Conservation (phyloP, 2,797 vertebrate species). For the Rhinichthys osculus region DNA sequence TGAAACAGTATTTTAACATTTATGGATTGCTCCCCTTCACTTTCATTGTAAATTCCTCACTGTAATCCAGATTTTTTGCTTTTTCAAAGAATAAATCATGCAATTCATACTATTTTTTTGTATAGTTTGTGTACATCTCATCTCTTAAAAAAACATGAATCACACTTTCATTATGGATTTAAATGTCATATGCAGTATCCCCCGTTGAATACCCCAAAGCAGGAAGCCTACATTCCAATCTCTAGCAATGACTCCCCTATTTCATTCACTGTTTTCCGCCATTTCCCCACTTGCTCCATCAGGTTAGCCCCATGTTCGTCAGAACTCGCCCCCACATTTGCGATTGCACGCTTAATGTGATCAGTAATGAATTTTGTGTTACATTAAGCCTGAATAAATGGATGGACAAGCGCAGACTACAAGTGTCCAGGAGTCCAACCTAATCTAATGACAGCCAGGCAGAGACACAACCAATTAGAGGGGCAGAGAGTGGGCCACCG, state of each 20-base stretch:
- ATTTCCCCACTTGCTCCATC: constrained; percentile 37
- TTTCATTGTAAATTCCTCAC: not conserved
- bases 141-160: not conserved
- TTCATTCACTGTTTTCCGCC: constrained; percentile 35
- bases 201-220: not conserved
- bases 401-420: constrained; percentile 90
- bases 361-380: constrained; percentile 94
- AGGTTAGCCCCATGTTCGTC: constrained; percentile 80
- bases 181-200: not conserved
- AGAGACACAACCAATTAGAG: constrained; percentile 93
- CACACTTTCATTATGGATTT: not conserved
- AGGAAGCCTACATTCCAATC: not conserved
- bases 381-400: constrained; percentile 91
- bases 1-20: not conserved
- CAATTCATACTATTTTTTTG: not conserved
- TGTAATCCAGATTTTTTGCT: not conserved
- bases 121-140: not conserved
- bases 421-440: constrained; percentile 89
- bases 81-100: not conserved
- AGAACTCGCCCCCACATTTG: constrained; percentile 79
- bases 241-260: constrained; percentile 20
- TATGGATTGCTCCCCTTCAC: not conserved
- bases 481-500: constrained; percentile 80
- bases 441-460: constrained; percentile 95
- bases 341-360: constrained; percentile 89